These are phyloP conservation scores for Tromatobia lineatoria DNA, from an alignment of 2,888 invertebrate species.

Conservation along the genomic window DNA sequence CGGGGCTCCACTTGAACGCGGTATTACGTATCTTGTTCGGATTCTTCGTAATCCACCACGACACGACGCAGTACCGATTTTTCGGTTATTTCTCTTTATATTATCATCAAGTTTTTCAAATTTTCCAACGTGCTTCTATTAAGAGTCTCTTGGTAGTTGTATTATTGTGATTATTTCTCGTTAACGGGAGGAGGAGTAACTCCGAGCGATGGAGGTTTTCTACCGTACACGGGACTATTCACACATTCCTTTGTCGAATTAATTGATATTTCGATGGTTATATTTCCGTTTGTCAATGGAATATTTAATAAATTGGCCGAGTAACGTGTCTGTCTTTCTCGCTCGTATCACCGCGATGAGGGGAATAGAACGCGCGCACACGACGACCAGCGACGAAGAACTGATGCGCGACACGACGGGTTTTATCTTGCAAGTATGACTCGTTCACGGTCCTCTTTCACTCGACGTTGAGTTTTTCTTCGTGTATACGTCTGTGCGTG, in stretches of 20 bases:
- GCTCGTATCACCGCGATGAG: conserved; percentile 30
- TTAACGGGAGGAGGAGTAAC: conserved; percentile 60
- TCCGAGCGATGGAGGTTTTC: conserved; percentile 31
- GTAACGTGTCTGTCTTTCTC: not conserved
- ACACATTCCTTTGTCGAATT: conserved; percentile 12
- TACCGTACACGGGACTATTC: conserved; percentile 1
- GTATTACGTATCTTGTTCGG: conserved; percentile 21
- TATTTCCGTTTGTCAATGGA: not conserved
- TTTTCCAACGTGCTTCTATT: not conserved
- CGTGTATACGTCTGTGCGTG: conserved; percentile 1
- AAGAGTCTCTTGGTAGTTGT: not conserved
- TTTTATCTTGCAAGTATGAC: conserved; percentile 45
- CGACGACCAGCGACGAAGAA: conserved; percentile 57
- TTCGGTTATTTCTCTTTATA: not conserved
- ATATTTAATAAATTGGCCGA: not conserved
- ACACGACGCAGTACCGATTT: conserved; percentile 25
- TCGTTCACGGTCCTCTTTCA: conserved; percentile 43
- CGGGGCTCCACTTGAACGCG: not conserved
- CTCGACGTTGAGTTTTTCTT: conserved; percentile 21
- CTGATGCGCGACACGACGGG: conserved; percentile 61
- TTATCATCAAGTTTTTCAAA: not conserved
- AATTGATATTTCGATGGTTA: conserved; percentile 3
- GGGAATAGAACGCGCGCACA: conserved; percentile 38
- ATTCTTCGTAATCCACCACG: not conserved
- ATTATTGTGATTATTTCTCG: conserved; percentile 46